phyloP scores from a whole-genome alignment of 2,113 vertebrate genomes.

The Lampris megalopsis region DNA sequence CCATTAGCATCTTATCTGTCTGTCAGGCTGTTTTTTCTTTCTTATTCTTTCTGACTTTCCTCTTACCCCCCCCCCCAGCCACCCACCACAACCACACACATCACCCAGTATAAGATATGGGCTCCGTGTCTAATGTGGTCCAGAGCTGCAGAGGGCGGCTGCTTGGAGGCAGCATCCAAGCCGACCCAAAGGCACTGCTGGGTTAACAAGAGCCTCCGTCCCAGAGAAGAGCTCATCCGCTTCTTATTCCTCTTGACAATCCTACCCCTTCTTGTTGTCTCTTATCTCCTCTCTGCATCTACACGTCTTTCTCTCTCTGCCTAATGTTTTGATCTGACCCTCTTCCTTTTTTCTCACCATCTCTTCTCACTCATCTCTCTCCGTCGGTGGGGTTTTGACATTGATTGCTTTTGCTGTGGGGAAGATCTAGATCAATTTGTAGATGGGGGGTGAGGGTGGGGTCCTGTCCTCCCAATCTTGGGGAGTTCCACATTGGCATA shows the following conservation, averaged over 20 bases:
- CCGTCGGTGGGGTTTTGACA: background rate
- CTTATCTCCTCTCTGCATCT: constrained; percentile 35
- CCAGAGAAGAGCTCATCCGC: constrained; percentile 14
- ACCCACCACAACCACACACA: constrained; percentile 1
- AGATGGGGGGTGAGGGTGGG: too few relatives aligned
- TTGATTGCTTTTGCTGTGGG: background rate
- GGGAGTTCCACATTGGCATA: too few relatives aligned
- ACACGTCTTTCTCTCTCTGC: background rate
- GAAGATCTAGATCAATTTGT: too few relatives aligned
- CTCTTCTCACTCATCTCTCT: background rate
- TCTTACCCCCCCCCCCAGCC: background rate
- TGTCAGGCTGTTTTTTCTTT: background rate
- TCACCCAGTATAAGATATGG: constrained; percentile 44
- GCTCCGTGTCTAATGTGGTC: constrained; percentile 68
- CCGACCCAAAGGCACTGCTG: constrained; percentile 44
- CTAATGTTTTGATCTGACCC: constrained; percentile 38
- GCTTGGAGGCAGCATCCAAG: constrained; percentile 44
- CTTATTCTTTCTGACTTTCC: background rate
- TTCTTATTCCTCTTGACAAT: constrained; percentile 25
- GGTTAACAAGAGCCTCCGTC: constrained; percentile 43
- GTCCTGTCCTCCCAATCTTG: too few relatives aligned
- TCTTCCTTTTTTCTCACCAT: background rate
- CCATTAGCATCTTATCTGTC: background rate
- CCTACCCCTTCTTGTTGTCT: background rate
- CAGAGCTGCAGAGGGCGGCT: constrained; percentile 56